phyloP scores from a whole-genome alignment of 2,888 invertebrate species.

The Megalurothrips usitatus region DNA sequence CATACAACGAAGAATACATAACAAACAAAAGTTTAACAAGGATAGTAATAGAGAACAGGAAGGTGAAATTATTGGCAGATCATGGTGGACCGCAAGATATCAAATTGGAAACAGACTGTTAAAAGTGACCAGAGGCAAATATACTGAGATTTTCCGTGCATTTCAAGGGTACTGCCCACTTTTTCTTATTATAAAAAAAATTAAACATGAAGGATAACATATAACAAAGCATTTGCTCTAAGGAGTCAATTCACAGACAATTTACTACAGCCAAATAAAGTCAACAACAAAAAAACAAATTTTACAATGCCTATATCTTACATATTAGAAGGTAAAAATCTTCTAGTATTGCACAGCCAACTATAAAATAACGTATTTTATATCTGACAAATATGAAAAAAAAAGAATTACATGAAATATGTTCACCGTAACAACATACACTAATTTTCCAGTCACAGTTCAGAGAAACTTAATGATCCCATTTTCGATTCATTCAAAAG shows the following conservation, averaged over 20 bases:
- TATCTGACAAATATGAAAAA: background rate
- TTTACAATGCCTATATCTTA: background rate
- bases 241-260: background rate
- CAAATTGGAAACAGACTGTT: too few relatives aligned
- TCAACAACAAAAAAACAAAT: background rate
- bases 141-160: too few relatives aligned
- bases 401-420: background rate
- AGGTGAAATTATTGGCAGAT: background rate
- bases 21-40: slow-evolving; percentile 9
- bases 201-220: background rate
- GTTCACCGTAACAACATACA: too few relatives aligned
- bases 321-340: background rate
- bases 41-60: background rate
- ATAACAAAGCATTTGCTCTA: background rate
- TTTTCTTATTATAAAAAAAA: background rate
- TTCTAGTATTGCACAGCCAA: background rate
- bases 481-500: background rate
- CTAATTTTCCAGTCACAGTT: too few relatives aligned
- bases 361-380: slow-evolving; percentile 1
- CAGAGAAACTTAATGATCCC: background rate
- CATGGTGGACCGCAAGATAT: too few relatives aligned
- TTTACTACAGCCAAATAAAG: background rate
- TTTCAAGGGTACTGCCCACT: too few relatives aligned
- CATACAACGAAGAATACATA: slow-evolving; percentile 1
- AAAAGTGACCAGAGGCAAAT: too few relatives aligned